Base-by-base conservation (phyloP, 2,113 vertebrate species). In the Coturnix japonica region DNA sequence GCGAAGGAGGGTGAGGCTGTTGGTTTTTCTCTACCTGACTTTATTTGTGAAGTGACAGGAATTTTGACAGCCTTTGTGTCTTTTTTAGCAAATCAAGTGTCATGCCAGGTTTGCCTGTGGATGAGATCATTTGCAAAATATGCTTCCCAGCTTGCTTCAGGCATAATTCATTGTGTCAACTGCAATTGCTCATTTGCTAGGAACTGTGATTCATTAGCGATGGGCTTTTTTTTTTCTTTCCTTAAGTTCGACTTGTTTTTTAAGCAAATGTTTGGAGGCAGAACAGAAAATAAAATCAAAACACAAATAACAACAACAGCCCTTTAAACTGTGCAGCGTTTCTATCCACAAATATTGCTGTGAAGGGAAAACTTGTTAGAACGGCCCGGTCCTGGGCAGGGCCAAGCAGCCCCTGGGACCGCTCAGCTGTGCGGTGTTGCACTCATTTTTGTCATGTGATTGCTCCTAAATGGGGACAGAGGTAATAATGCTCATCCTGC, bases 71-170 rank as follows among this genome's bases (percentile, higher is more conserved):
- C 54, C 93, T 95, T 94, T 91, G 80, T 93, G 95, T 96, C 88
- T 95, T 95, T 95, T 96, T 95, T 93, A 93, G 94, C 89, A 81
- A 92, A 95, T 94, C 89, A 94, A 95, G 77, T 87, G 94, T 96
- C 88, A 96, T 95, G 77, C 94, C 87, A 83, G 93, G 94, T 96
- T 95, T 95, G 94, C 93, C 95, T 92, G 93, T 95, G 81, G 72
- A 92, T 97, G 97, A 97, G 95, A 92, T 97, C 96, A 97, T 96
- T 93, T 95, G 96, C 93, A 94, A 95, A 97, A 95, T 93, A 87
- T 95, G 96, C 92, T 91, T 95, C 94, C 87, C 89, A 92, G 92
- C 95, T 91, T 94, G 93, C 96, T 97, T 92, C 76, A 11, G 70
- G 95, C 95, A 90, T 93, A 90, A 94, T 95, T 91, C 91, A 81